A percentile compares a stretch with the other conserved stretches of the same genome.
phyloP scores from a whole-genome alignment of 2,888 invertebrate species.

The Meiosimyza decipiens region DNA sequence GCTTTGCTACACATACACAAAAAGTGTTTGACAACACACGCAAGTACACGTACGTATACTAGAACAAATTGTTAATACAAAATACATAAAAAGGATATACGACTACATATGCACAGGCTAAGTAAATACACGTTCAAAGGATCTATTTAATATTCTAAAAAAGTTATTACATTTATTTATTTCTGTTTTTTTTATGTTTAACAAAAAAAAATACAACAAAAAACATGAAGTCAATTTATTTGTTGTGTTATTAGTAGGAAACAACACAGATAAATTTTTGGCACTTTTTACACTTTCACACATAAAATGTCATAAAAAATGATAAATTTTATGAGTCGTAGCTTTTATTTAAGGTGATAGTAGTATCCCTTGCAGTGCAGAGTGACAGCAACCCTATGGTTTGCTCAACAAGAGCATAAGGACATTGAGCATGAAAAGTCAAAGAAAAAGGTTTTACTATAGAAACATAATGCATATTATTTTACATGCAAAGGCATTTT shows the following conservation, averaged over 20 bases:
- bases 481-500: too few relatives aligned
- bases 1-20: too few relatives aligned
- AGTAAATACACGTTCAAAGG: background rate
- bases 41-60: too few relatives aligned
- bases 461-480: background rate
- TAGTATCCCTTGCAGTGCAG: too few relatives aligned
- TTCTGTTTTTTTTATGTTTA: background rate
- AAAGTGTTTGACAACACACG: too few relatives aligned
- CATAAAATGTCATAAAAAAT: slow-evolving; percentile 22
- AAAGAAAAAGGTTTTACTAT: background rate
- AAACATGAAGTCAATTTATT: slow-evolving; percentile 13
- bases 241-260: background rate
- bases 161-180: slow-evolving; percentile 9
- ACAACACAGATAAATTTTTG: slow-evolving; percentile 16
- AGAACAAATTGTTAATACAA: too few relatives aligned
- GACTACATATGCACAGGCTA: background rate
- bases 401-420: background rate
- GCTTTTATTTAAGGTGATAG: too few relatives aligned
- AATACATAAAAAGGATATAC: background rate
- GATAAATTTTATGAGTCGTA: slow-evolving; percentile 17
- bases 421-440: background rate
- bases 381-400: too few relatives aligned
- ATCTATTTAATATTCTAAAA: slow-evolving; percentile 4
- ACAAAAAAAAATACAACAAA: too few relatives aligned
- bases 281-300: slow-evolving; percentile 17